Base-by-base conservation (phyloP, 1,140 invertebrate species). In the Conopomorpha cramerella region DNA sequence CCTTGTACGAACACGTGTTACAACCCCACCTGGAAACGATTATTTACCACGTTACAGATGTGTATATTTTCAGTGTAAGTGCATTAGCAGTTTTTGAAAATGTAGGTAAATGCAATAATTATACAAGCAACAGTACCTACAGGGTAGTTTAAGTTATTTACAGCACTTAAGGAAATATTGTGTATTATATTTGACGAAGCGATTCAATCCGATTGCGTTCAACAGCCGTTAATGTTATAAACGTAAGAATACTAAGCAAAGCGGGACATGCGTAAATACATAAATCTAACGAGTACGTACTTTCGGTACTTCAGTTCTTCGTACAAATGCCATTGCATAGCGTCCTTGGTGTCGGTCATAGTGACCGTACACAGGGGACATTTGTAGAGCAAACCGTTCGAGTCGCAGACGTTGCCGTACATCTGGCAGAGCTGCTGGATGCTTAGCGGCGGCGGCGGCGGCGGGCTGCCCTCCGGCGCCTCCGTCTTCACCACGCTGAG, bases 291-390 rank as follows among this genome's bases (percentile, higher is more conserved):
- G 7, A 16, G 38, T 46, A 63, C 65, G 60, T 37, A 76, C 70
- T 61, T 70, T 43, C 70, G 61, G 40, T 66, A 70, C 19, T 71
- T 48, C 26, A 76, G 43, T 41, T 76, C 71, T 43, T 76, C 71
- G 29, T 56, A 76, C 29, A 76, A 46, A 51, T 76, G 71, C 0
- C 61, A 66, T 28, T 64, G 57, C 62, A 76, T 71, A 0, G 41
- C 49, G 11, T 68, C 62, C 27, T 46, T 40, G 1, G 27, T 53
- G 32, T 62, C 60, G 36, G 72, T 67, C 2, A 45, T 36, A 1
- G 68, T 47, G 14, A 48, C 39, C 18, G 40, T 53, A 34, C 71
- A 76, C 19, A 76, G 41, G 0, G 56, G 42, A 34, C 71, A 76
- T 40, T 58, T 67, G 39, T 55, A 72, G 16, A 49, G 57, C 16